Conservation (phyloP, 2,113 vertebrate species). For the Neopipo cinnamomea region DNA sequence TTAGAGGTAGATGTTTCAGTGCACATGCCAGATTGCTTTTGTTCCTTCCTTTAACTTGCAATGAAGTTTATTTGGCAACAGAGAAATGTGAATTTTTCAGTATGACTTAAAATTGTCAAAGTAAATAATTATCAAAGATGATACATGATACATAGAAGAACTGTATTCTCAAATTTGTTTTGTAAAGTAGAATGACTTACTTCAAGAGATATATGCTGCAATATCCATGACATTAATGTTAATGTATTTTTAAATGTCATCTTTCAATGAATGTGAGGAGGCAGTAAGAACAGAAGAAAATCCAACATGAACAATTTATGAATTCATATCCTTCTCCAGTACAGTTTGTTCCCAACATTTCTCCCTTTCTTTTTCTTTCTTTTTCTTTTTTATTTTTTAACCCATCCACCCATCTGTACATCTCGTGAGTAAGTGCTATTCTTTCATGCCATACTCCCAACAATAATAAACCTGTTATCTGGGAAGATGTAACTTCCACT, state of each 20-base stretch:
- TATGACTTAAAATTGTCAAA: background rate
- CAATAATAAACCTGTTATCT: background rate
- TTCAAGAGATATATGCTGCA: background rate
- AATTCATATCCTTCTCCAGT: background rate
- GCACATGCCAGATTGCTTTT: background rate
- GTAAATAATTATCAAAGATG: background rate
- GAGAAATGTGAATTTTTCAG: background rate
- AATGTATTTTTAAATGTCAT: slow-evolving; percentile 16
- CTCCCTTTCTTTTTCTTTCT: background rate
- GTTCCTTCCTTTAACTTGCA: background rate
- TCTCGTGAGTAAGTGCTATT: background rate
- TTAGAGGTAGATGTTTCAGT: background rate
- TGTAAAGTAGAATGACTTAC: background rate
- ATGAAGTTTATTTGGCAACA: background rate
- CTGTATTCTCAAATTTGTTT: background rate
- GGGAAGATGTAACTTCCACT: background rate
- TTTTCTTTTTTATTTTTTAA: background rate
- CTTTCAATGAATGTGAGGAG: background rate
- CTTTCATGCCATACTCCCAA: background rate
- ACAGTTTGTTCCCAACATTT: background rate
- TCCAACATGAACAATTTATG: background rate
- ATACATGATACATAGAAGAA: background rate
- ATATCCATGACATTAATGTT: background rate
- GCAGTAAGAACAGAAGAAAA: slow-evolving; percentile 1
- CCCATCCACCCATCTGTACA: background rate